Evolutionary conservation across 2,113 vertebrate genomes (phyloP), one percentile per base, ranked within the genome.

Genomic region (Protomyctophum bolini): DNA sequence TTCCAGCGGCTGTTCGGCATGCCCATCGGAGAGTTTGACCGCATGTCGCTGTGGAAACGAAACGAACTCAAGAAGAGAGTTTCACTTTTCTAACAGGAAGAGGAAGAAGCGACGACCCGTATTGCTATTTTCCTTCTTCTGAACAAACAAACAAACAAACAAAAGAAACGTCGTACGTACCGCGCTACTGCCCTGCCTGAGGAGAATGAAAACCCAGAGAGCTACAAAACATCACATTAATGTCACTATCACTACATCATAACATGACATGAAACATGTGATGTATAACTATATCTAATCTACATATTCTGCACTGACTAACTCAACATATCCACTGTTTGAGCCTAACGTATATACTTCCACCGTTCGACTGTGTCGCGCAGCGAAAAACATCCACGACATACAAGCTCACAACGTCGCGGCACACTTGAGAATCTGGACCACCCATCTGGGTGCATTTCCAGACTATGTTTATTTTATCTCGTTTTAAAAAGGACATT

Each of bases 21-120:
- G 97, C 50, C 92, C 7, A 92, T 94, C 0, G 91, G 92, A 8
- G 96, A 96, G 70, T 98, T 98, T 29, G 74, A 95, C 81, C 95
- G 95, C 52, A 84, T 99, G 81, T 97, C 97, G 1, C 82, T 98
- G 72, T 99, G 97, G 97, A 98, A 92, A 91, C 92, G 95, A 82
- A 98, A 98, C 0, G 95, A 98, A 73, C 92, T 99, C 82, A 99
- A 99, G 94, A 97, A 97, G 87, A 97, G 93, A 82, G 95, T 92
- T 6, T 94, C 91, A 2, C 97, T 98, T 87, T 98, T 98, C 93
- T 98, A 93, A 91, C 82, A 86, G 78, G 76, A 82, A 85, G 76
- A 75, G 81, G 33, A 41, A 6, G 33, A 41, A 6, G 33, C 33
- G 33, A 41, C 33, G 21, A 21, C 21, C 21, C 21, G 21, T 21